A percentile compares a stretch with the other conserved stretches of the same genome.
Evolutionary conservation across 2,888 invertebrate genomes (phyloP).

Genomic region (Drosophila pseudotakahashii): DNA sequence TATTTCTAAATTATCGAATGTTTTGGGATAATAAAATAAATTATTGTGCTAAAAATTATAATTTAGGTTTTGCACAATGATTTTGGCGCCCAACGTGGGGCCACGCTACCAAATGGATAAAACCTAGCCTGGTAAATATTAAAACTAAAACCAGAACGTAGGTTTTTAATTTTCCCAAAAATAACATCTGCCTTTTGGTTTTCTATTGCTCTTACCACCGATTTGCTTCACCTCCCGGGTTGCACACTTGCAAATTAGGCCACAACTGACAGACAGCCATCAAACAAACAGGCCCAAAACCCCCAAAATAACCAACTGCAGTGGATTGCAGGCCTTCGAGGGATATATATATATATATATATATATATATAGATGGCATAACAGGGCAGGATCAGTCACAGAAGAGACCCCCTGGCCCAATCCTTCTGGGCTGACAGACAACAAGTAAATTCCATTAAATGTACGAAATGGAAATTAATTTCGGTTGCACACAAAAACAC

Average conservation of each 20-base stretch:
- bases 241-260: constrained; percentile 16
- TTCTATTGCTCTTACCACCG: neutral
- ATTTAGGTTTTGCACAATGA: no score
- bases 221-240: neutral
- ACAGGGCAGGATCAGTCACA: constrained; percentile 11
- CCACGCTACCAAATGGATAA: no score
- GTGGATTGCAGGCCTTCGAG: constrained; percentile 24
- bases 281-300: constrained; percentile 18
- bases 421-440: constrained; percentile 55
- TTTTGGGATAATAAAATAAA: no score
- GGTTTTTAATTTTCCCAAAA: neutral
- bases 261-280: constrained; percentile 20
- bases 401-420: constrained; percentile 6
- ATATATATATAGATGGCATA: neutral
- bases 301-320: constrained; percentile 31
- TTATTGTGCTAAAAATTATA: no score
- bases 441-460: constrained; percentile 74
- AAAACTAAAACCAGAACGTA: no score
- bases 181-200: neutral
- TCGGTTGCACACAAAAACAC: constrained; percentile 42
- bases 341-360: neutral
- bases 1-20: no score
- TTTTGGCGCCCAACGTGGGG: neutral
- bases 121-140: no score
- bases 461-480: constrained; percentile 73